Evolutionary conservation across 64 coral and sea anemone genomes (phyloP).

Genomic region (Actinia equina): DNA sequence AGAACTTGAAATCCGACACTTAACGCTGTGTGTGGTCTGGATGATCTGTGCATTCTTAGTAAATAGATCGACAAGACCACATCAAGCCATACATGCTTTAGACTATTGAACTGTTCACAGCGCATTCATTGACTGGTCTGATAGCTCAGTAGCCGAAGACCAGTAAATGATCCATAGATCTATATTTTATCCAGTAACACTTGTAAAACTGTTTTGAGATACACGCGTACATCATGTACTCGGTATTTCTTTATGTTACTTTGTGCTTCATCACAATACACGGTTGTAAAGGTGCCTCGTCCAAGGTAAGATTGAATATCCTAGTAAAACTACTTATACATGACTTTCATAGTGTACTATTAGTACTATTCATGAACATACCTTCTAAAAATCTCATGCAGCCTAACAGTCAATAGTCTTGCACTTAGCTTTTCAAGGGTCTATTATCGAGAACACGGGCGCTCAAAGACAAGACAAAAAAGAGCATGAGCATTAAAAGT

Average conservation of each 20-base stretch:
- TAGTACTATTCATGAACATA: too few relatives aligned
- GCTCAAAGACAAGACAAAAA: too few relatives aligned
- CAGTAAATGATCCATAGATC: background rate
- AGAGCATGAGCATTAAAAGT: background rate
- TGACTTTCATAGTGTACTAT: too few relatives aligned
- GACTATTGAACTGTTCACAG: background rate
- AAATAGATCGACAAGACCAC: conserved; percentile 17
- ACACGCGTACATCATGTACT: background rate
- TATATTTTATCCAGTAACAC: background rate
- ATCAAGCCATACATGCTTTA: conserved; percentile 2
- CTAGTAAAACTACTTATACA: too few relatives aligned
- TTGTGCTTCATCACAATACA: background rate
- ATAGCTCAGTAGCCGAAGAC: background rate
- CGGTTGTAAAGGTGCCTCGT: background rate
- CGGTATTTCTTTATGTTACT: background rate
- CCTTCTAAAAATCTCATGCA: too few relatives aligned
- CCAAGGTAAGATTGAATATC: background rate
- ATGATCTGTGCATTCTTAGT: conserved; percentile 3
- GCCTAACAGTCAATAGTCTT: too few relatives aligned
- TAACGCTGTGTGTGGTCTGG: conserved; percentile 3
- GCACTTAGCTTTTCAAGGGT: too few relatives aligned
- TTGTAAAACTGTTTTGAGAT: background rate
- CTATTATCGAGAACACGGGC: too few relatives aligned
- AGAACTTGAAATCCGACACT: background rate
- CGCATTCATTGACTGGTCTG: background rate